Evolutionary conservation across 2,113 vertebrate genomes (phyloP).

Genomic region (Tenrec ecaudatus): DNA sequence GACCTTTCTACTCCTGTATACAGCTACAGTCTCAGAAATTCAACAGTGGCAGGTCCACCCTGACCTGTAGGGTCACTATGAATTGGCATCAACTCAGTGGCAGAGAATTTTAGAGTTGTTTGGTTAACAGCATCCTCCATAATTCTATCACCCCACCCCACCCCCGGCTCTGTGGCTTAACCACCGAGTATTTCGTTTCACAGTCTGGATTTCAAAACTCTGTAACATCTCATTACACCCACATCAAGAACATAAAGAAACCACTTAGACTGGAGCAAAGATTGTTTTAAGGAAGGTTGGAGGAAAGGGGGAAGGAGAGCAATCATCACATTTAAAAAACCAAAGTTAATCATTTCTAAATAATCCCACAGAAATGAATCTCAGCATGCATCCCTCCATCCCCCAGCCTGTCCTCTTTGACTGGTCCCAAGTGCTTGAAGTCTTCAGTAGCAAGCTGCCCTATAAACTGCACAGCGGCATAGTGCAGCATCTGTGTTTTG

Average conservation of each 20-base stretch:
- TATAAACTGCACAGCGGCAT: background rate
- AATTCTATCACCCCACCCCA: too few relatives aligned
- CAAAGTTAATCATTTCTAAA: slow-evolving; percentile 35
- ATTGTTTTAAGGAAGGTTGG: background rate
- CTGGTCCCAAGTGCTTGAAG: background rate
- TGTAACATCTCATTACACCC: slow-evolving; percentile 53
- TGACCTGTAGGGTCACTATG: too few relatives aligned
- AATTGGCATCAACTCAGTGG: too few relatives aligned
- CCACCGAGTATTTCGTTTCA: slow-evolving; percentile 51
- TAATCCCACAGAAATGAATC: background rate
- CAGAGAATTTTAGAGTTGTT: background rate
- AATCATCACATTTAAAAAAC: background rate
- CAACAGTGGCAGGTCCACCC: too few relatives aligned
- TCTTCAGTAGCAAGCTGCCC: background rate
- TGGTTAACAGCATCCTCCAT: background rate
- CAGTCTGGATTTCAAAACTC: slow-evolving; percentile 50
- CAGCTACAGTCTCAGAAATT: too few relatives aligned
- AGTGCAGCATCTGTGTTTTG: background rate
- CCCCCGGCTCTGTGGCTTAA: background rate
- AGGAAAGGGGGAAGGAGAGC: background rate
- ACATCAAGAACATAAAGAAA: slow-evolving; percentile 59
- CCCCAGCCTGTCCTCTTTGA: background rate
- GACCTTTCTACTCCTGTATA: too few relatives aligned
- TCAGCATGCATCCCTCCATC: background rate
- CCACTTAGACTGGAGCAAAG: slow-evolving; percentile 13